phyloP scores from a whole-genome alignment of 2,113 vertebrate genomes.

The Marmota flaviventris region DNA sequence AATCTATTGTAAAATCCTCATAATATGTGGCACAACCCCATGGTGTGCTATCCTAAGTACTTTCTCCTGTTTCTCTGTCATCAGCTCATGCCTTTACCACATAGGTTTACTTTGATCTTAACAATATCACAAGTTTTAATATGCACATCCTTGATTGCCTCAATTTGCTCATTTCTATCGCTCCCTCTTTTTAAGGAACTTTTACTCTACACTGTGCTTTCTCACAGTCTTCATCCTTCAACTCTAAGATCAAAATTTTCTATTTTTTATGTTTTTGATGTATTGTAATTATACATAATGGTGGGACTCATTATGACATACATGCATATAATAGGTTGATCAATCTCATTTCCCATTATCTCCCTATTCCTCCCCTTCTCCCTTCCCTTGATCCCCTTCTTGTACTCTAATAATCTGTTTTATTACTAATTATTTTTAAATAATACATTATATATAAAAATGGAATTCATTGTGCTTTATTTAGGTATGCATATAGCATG shows the following conservation, averaged over 20 bases:
- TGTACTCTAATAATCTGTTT: no score
- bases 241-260: background rate
- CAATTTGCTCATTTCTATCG: background rate
- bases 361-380: no score
- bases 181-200: background rate
- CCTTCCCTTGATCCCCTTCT: no score
- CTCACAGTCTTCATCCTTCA: background rate
- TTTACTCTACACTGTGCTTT: background rate
- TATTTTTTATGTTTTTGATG: background rate
- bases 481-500: no score
- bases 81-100: background rate
- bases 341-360: no score
- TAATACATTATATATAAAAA: no score
- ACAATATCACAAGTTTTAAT: background rate
- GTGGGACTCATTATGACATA: no score
- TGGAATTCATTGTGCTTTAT: no score
- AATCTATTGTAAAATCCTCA: background rate
- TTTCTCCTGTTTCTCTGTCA: background rate
- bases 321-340: no score
- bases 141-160: background rate
- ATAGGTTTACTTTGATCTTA: background rate
- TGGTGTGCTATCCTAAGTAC: background rate
- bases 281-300: no score
- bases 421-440: no score
- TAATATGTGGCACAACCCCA: fast-evolving